Conservation (phyloP, 2,113 vertebrate genomes). For the Ramphastos sulfuratus region DNA sequence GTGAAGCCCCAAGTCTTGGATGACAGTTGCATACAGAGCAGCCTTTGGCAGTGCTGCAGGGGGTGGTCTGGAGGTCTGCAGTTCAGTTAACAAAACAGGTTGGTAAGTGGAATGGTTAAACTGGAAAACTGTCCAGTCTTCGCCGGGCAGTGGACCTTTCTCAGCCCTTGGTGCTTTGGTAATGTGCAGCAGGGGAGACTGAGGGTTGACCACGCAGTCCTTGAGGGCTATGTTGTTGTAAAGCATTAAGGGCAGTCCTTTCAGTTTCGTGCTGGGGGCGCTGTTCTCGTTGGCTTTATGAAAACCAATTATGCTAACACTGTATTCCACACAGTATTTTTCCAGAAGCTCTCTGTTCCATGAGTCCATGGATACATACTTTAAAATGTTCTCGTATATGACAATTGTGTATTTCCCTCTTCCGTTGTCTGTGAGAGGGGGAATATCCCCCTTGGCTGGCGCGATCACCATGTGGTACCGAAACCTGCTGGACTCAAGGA, state of each 20-base stretch:
- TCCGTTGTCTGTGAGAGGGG: slow-evolving; percentile 89
- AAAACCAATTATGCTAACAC: slow-evolving; percentile 95
- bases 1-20: slow-evolving; percentile 92
- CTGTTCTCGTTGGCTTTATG: slow-evolving; percentile 95
- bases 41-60: slow-evolving; percentile 68
- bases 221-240: slow-evolving; percentile 89
- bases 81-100: slow-evolving; percentile 85
- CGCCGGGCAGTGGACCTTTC: slow-evolving; percentile 87
- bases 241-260: slow-evolving; percentile 87
- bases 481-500: slow-evolving; percentile 93
- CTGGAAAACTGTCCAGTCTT: slow-evolving; percentile 94
- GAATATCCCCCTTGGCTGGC: slow-evolving; percentile 93
- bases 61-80: slow-evolving; percentile 75
- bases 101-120: slow-evolving; percentile 95
- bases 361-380: slow-evolving; percentile 91
- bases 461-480: slow-evolving; percentile 93
- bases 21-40: slow-evolving; percentile 82
- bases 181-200: slow-evolving; percentile 88
- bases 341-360: slow-evolving; percentile 96
- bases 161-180: slow-evolving; percentile 85
- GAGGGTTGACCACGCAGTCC: slow-evolving; percentile 88
- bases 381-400: slow-evolving; percentile 94
- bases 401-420: slow-evolving; percentile 89
- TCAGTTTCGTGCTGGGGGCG: slow-evolving; percentile 80
- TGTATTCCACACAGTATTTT: slow-evolving; percentile 95